phyloP scores from a whole-genome alignment of 2,113 vertebrate species.

The Corynorhinus townsendii region DNA sequence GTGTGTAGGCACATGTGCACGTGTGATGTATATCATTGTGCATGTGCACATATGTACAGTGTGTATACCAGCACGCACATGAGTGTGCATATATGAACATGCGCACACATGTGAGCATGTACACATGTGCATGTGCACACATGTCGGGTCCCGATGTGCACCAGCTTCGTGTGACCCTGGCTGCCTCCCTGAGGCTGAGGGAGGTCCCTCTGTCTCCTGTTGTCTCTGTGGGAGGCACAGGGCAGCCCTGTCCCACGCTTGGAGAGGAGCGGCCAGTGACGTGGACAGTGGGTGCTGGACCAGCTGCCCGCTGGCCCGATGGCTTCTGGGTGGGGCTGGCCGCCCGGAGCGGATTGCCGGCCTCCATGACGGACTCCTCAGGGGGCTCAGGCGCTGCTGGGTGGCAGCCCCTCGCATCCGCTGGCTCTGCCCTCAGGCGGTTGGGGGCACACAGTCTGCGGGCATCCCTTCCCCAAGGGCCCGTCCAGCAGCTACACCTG shows the following conservation, averaged over 20 bases:
- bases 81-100: no score
- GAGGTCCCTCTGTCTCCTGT: no score
- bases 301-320: fast-evolving
- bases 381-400: fast-evolving
- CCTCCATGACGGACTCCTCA: fast-evolving
- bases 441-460: fast-evolving
- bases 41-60: neutral
- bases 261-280: fast-evolving
- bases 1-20: no score
- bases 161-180: neutral
- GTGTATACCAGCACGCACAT: neutral
- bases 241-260: neutral
- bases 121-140: neutral
- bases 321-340: no score
- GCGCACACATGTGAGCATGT: no score
- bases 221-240: neutral
- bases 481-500: fast-evolving
- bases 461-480: neutral
- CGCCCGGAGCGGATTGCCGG: fast-evolving
- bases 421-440: neutral
- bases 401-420: fast-evolving
- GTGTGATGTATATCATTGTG: no score
- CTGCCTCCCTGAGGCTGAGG: neutral
- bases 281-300: fast-evolving
- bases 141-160: fast-evolving